A percentile compares a stretch with the other conserved stretches of the same genome.
phyloP scores from a whole-genome alignment of 2,797 vertebrate genomes.

The Nannoperca australis region DNA sequence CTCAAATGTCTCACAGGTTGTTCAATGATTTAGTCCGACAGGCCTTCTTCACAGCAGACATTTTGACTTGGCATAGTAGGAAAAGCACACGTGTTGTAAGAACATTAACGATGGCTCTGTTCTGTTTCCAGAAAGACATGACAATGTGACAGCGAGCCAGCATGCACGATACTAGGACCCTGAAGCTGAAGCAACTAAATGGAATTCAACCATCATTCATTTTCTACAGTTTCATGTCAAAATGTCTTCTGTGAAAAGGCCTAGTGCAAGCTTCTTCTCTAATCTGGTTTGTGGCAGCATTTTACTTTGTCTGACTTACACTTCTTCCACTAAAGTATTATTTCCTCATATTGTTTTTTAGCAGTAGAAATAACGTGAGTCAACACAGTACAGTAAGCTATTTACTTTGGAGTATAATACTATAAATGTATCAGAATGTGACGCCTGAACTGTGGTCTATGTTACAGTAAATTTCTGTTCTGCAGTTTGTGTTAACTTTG shows the following conservation, averaged over 20 bases:
- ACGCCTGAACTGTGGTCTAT: background rate
- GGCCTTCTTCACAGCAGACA: background rate
- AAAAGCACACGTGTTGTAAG: background rate
- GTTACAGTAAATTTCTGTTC: slow-evolving; percentile 10
- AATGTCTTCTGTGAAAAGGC: slow-evolving; percentile 12
- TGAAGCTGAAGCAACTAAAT: background rate
- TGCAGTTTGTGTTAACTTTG: slow-evolving; percentile 21
- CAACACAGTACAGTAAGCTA: background rate
- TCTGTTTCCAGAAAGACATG: background rate
- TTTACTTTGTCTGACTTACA: background rate
- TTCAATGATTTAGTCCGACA: background rate
- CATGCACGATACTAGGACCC: background rate
- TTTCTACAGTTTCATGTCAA: slow-evolving; percentile 15
- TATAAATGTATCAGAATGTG: slow-evolving; percentile 20
- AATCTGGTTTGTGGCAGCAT: background rate
- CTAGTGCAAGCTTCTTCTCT: background rate
- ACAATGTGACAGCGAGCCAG: slow-evolving; percentile 1
- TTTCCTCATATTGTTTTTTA: slow-evolving; percentile 25
- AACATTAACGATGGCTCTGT: background rate
- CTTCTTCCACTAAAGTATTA: background rate
- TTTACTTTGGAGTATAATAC: slow-evolving; percentile 3
- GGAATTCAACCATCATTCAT: background rate
- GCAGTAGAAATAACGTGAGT: slow-evolving; percentile 14
- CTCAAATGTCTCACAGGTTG: background rate
- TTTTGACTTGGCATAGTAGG: background rate